A percentile compares a stretch with the other conserved stretches of the same genome.
These are phyloP conservation scores for Paguma larvata DNA, from an alignment of 2,797 vertebrate species.

Conservation along the genomic window DNA sequence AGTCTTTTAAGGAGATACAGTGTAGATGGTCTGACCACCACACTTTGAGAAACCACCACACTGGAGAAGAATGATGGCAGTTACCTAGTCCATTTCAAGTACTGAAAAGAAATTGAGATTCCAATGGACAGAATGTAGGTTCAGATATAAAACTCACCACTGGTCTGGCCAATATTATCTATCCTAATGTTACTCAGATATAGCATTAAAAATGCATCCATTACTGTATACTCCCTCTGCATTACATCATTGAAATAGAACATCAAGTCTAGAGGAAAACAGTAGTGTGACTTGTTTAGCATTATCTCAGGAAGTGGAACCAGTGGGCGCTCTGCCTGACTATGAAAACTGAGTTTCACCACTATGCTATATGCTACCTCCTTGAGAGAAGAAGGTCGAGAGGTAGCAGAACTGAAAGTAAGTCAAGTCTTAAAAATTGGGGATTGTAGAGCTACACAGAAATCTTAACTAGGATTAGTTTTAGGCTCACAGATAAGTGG, in stretches of 20 bases:
- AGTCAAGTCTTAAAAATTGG: background rate
- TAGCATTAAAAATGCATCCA: background rate
- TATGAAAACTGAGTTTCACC: background rate
- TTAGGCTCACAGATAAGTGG: background rate
- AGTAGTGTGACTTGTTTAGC: background rate
- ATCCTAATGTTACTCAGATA: background rate
- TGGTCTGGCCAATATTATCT: background rate
- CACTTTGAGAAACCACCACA: background rate
- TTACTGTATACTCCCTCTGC: background rate
- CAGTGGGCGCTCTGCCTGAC: background rate
- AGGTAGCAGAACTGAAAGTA: background rate
- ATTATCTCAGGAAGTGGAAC: background rate
- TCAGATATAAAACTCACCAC: background rate
- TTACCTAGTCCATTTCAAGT: background rate
- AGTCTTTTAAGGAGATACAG: background rate
- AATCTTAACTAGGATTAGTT: background rate
- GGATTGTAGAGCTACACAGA: background rate
- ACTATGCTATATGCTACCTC: background rate
- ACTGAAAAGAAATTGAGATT: background rate
- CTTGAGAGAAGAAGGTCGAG: background rate
- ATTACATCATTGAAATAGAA: background rate
- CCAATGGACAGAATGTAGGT: background rate
- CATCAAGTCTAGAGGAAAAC: background rate
- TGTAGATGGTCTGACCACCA: background rate
- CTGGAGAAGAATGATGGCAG: background rate